Conservation (phyloP, 2,113 vertebrate genomes). For the Pterocles burchelli region DNA sequence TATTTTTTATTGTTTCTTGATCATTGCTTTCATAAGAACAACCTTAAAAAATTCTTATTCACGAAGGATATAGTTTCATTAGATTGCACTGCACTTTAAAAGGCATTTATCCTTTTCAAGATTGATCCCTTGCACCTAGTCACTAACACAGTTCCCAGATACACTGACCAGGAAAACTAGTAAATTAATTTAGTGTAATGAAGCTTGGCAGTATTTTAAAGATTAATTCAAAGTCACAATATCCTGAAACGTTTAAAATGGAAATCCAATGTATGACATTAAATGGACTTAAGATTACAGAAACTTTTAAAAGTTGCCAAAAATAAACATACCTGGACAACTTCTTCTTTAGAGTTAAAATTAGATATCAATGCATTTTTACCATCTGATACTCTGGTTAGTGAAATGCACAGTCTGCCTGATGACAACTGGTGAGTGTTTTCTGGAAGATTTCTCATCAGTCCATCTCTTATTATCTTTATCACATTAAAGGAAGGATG, state of each 20-base stretch:
- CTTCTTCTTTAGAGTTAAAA: conserved; percentile 90
- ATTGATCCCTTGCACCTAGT: background rate
- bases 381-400: conserved; percentile 90
- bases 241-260: background rate
- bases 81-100: background rate
- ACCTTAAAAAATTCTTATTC: background rate
- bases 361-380: conserved; percentile 88
- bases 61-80: background rate
- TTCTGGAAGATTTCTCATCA: conserved; percentile 80
- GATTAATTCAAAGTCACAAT: background rate
- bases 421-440: conserved; percentile 80
- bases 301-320: background rate
- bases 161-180: background rate
- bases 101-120: background rate
- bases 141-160: background rate
- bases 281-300: background rate
- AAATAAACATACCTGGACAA: conserved; percentile 83
- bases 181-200: background rate
- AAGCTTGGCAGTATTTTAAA: background rate
- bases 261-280: background rate
- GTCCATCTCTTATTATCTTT: conserved; percentile 74
- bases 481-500: conserved; percentile 86
- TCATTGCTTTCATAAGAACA: background rate
- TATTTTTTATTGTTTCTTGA: background rate
- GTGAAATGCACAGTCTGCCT: conserved; percentile 81